Evolutionary conservation across 2,113 vertebrate genomes (phyloP).

Genomic region (Centropristis striata): DNA sequence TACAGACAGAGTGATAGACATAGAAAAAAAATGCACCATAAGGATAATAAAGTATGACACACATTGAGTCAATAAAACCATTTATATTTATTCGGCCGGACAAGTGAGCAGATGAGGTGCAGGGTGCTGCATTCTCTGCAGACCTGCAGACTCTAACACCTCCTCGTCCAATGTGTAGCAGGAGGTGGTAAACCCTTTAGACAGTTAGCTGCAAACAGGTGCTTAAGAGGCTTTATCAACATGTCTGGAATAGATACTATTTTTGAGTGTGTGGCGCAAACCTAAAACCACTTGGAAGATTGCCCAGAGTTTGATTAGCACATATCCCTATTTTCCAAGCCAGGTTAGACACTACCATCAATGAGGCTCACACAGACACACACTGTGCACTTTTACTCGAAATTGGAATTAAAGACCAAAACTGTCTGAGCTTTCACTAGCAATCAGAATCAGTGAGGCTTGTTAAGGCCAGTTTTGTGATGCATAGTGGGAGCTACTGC

Average conservation of each 20-base stretch:
- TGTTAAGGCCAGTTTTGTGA: conserved; percentile 30
- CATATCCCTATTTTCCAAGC: conserved; percentile 49
- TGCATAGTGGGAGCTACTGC: conserved; percentile 52
- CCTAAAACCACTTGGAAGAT: conserved; percentile 47
- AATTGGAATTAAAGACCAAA: conserved; percentile 30
- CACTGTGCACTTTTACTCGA: conserved; percentile 15
- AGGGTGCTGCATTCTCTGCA: conserved; percentile 11
- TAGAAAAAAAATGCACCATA: not conserved
- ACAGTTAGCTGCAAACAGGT: conserved; percentile 69
- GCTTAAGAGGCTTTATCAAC: conserved; percentile 82
- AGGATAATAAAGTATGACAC: not conserved
- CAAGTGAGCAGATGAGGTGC: conserved; percentile 6
- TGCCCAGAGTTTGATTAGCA: conserved; percentile 68
- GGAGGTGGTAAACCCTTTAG: conserved; percentile 54
- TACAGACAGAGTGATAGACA: not conserved
- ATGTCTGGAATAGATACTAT: conserved; percentile 65
- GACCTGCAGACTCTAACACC: conserved; percentile 32
- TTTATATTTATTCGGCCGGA: conserved; percentile 25
- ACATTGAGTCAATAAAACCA: not conserved
- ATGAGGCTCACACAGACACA: conserved; percentile 51
- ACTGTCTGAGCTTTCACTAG: conserved; percentile 1
- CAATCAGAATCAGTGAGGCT: conserved; percentile 26
- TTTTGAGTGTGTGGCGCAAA: conserved; percentile 42
- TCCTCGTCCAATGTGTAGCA: conserved; percentile 17
- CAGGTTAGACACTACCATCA: conserved; percentile 59